phyloP scores from a whole-genome alignment of 2,888 invertebrate species.

The Alloscopus bannaensis region DNA sequence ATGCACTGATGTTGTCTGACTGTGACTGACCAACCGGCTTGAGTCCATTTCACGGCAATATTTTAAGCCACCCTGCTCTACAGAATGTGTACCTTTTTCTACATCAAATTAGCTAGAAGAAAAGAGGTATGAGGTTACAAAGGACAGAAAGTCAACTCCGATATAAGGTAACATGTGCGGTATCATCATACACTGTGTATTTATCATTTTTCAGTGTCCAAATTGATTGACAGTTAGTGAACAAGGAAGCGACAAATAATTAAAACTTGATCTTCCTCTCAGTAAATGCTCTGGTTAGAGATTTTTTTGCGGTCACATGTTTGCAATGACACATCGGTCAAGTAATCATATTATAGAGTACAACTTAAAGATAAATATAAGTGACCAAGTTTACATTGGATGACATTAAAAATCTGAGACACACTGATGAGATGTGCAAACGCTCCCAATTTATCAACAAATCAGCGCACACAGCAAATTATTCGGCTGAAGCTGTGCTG shows the following conservation, averaged over 20 bases:
- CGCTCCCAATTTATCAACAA: not conserved
- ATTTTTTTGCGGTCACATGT: not conserved
- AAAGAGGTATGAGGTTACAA: not conserved
- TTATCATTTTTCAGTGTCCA: not conserved
- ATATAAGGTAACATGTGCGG: not conserved
- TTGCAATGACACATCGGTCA: not conserved
- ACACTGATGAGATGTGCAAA: not conserved
- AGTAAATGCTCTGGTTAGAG: not conserved
- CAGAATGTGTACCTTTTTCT: not conserved
- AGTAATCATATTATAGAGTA: too few relatives aligned
- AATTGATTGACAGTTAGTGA: conserved; percentile 28
- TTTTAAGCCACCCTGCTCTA: not conserved
- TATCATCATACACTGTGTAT: not conserved
- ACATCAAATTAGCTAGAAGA: not conserved
- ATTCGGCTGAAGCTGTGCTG: not conserved
- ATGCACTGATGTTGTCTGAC: conserved; percentile 49
- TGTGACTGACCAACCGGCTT: conserved; percentile 41
- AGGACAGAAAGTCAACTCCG: conserved; percentile 2
- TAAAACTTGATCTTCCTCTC: conserved; percentile 1
- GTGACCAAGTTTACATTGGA: too few relatives aligned
- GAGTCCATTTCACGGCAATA: not conserved
- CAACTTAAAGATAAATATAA: too few relatives aligned
- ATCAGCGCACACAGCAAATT: too few relatives aligned
- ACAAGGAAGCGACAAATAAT: conserved; percentile 22
- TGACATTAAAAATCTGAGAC: too few relatives aligned